A percentile compares a stretch with the other conserved stretches of the same genome.
These are phyloP conservation scores for Cuniculus paca DNA, from an alignment of 2,797 vertebrate genomes.

Conservation along the genomic window DNA sequence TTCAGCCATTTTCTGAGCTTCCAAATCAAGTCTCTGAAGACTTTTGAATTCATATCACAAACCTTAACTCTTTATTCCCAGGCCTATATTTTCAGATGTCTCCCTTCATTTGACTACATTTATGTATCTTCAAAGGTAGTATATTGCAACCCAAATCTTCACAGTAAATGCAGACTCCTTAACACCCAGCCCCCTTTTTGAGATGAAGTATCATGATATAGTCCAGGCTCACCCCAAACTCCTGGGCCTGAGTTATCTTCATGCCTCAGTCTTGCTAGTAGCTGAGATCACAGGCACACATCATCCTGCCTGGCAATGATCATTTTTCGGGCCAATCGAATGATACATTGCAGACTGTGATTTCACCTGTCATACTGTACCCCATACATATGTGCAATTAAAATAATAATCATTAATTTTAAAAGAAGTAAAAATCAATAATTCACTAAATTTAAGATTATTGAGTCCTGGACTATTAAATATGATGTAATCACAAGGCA, in stretches of 20 bases:
- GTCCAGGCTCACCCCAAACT: neutral
- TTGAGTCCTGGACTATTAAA: neutral
- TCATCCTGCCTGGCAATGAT: neutral
- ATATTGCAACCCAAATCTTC: conserved; percentile 10
- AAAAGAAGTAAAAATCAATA: neutral
- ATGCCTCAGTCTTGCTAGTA: neutral
- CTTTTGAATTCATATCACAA: conserved; percentile 29
- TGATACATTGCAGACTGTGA: neutral
- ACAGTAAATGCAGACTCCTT: neutral
- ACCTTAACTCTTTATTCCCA: neutral
- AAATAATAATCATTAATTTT: neutral
- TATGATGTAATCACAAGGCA: neutral
- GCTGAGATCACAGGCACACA: neutral
- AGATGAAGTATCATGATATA: neutral
- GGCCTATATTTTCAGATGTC: neutral
- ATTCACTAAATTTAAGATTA: neutral
- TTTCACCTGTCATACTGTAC: neutral
- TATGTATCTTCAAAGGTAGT: neutral
- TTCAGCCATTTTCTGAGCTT: neutral
- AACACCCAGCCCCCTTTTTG: neutral
- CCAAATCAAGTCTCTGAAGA: neutral
- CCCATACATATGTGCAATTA: neutral
- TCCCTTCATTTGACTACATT: neutral
- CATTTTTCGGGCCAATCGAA: neutral
- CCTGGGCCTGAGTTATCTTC: neutral